Conservation (phyloP, 2,888 invertebrate genomes). For the Sesamia inferens region DNA sequence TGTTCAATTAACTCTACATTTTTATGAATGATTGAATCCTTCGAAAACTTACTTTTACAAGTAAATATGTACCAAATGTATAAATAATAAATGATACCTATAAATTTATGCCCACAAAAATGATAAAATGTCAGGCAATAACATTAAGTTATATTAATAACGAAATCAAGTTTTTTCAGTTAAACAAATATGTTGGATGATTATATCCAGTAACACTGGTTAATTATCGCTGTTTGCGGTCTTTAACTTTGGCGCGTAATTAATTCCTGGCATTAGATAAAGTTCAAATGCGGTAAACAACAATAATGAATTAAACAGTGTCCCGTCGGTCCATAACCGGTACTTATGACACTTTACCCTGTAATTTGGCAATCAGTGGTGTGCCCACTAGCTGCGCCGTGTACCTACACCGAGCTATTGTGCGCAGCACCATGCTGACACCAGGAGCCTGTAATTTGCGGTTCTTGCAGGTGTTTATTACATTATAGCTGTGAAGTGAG, state of each 20-base stretch:
- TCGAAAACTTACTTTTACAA: not conserved
- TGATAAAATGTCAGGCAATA: constrained; percentile 32
- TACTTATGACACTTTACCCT: constrained; percentile 86
- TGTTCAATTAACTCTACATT: not conserved
- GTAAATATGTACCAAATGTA: not conserved
- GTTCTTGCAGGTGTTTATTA: constrained; percentile 84
- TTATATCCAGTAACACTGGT: constrained; percentile 50
- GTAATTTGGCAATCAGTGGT: constrained; percentile 86
- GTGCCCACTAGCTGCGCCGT: constrained; percentile 62
- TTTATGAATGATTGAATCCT: not conserved
- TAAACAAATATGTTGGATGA: constrained; percentile 39
- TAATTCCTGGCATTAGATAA: constrained; percentile 64
- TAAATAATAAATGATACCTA: too few species aligned
- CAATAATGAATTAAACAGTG: constrained; percentile 75
- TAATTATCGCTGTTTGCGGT: constrained; percentile 63
- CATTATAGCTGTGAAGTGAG: constrained; percentile 71
- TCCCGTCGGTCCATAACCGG: constrained; percentile 72
- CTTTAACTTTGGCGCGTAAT: constrained; percentile 63
- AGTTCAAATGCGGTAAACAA: constrained; percentile 70
- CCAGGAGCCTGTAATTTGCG: constrained; percentile 84
- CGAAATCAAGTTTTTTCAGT: constrained; percentile 49
- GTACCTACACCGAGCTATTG: constrained; percentile 79
- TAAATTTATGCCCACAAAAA: too few species aligned
- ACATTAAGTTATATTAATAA: constrained; percentile 39
- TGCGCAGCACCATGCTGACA: constrained; percentile 79